A percentile compares a stretch with the other conserved stretches of the same genome.
Conservation (phyloP, 2,888 invertebrate genomes). For the Adelognathus sp. region DNA sequence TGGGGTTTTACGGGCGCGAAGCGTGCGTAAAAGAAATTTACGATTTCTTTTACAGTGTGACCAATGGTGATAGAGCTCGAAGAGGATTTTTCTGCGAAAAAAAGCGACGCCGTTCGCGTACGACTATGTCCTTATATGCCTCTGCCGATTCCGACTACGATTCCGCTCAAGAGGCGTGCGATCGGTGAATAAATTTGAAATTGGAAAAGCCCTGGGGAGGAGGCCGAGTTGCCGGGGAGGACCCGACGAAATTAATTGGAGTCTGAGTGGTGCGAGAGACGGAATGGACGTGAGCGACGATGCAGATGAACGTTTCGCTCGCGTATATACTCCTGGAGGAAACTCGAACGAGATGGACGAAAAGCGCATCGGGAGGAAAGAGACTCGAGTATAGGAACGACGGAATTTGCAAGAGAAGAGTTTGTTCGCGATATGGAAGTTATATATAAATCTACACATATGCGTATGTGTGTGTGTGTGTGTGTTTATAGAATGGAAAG, state of each 20-base stretch:
- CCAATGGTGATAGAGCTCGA: background rate
- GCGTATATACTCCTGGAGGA: background rate
- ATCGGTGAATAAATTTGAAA: slow-evolving; percentile 67
- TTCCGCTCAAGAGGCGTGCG: slow-evolving; percentile 49
- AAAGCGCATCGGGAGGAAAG: slow-evolving; percentile 7
- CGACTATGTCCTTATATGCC: background rate
- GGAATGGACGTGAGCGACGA: slow-evolving; percentile 44
- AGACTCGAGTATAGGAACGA: background rate
- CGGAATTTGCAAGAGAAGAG: background rate
- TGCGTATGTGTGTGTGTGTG: background rate
- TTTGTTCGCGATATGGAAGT: background rate
- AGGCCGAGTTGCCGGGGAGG: slow-evolving; percentile 32
- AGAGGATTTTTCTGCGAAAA: slow-evolving; percentile 9
- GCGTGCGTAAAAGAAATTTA: no score
- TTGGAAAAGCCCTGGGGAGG: slow-evolving; percentile 72
- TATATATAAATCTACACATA: no score
- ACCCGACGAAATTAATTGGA: slow-evolving; percentile 74
- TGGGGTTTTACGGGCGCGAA: no score
- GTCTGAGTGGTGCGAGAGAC: slow-evolving; percentile 71
- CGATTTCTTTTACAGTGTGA: no score
- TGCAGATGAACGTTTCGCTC: slow-evolving; percentile 18
- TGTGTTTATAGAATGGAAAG: background rate
- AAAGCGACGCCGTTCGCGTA: background rate
- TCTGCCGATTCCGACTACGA: slow-evolving; percentile 7
- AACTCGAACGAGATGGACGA: background rate